Conservation (phyloP, 1,140 invertebrate species). For the Leptinotarsa texana region DNA sequence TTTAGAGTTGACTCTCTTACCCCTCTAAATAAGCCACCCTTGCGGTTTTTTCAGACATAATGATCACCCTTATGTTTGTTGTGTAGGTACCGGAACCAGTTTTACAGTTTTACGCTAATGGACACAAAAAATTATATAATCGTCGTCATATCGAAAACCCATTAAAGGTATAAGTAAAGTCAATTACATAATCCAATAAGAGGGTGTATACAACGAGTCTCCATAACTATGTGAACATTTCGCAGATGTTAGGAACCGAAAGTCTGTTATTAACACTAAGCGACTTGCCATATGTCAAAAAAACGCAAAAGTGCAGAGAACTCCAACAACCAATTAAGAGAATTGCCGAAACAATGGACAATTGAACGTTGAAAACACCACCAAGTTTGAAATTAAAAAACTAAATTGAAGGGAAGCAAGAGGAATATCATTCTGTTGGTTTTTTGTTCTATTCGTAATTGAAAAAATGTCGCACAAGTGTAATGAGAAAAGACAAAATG, state of each 20-base stretch:
- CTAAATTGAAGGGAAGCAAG: background rate
- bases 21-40: too few relatives aligned
- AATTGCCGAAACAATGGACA: constrained; percentile 5
- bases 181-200: background rate
- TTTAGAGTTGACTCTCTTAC: too few relatives aligned
- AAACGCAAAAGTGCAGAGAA: background rate
- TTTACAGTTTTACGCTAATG: too few relatives aligned
- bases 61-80: too few relatives aligned
- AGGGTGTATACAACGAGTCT: background rate
- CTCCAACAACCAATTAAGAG: background rate
- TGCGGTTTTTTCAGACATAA: too few relatives aligned
- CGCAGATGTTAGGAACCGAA: background rate
- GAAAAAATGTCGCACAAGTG: constrained; percentile 1
- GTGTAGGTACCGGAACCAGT: too few relatives aligned
- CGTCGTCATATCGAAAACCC: background rate
- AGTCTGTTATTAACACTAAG: background rate
- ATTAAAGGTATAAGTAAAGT: background rate
- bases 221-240: background rate
- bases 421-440: background rate
- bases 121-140: too few relatives aligned
- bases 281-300: constrained; percentile 1
- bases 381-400: background rate
- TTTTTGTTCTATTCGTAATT: constrained; percentile 1
- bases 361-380: constrained; percentile 1
- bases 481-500: background rate